These are phyloP conservation scores for Manacus vitellinus DNA, from an alignment of 2,113 vertebrate species.

Conservation along the genomic window DNA sequence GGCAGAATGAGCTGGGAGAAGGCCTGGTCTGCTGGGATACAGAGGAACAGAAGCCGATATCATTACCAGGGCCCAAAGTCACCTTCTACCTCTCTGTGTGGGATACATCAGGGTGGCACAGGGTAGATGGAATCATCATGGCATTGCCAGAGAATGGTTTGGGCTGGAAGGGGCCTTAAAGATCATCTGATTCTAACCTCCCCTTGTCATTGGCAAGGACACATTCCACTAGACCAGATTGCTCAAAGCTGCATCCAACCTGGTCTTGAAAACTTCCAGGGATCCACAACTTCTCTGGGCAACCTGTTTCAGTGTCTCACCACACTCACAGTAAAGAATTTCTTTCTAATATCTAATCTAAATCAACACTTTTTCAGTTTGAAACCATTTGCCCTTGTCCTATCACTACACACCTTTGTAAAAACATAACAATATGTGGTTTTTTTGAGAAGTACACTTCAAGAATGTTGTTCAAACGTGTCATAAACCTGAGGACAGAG, in stretches of 20 bases:
- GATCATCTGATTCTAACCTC: not conserved
- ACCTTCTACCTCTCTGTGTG: not conserved
- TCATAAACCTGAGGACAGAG: not conserved
- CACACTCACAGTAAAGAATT: not conserved
- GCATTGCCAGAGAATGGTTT: not conserved
- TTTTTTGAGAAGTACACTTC: not conserved
- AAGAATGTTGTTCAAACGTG: not conserved
- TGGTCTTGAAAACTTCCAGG: not conserved
- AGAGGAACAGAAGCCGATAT: not conserved
- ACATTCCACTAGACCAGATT: not conserved
- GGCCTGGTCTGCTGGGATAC: not conserved
- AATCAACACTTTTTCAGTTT: not conserved
- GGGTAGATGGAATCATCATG: not conserved
- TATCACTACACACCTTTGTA: not conserved
- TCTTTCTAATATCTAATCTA: not conserved
- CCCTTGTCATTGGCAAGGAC: not conserved
- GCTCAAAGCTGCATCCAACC: not conserved
- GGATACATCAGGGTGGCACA: rapidly evolving
- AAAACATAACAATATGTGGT: rapidly evolving
- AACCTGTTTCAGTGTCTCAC: not conserved
- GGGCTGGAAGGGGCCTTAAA: not conserved
- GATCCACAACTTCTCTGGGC: not conserved
- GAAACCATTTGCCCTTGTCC: not conserved
- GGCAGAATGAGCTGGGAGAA: not conserved
- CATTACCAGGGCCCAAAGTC: not conserved